Base-by-base conservation (phyloP, 2,113 vertebrate genomes). In the Cyprinus carpio region DNA sequence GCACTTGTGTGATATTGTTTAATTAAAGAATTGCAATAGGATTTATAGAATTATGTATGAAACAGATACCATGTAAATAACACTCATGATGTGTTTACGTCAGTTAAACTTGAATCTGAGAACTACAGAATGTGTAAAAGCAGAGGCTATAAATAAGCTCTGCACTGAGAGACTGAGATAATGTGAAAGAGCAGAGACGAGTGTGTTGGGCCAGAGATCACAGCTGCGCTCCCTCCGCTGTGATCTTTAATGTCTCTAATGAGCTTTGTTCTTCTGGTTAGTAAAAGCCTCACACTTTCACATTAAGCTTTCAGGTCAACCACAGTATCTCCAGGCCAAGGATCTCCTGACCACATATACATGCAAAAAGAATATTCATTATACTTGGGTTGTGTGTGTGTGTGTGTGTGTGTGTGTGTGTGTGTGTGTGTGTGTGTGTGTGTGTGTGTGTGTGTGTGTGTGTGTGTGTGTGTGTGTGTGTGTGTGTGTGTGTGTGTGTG, bases 211-310 rank as follows among this genome's bases (percentile, higher is more conserved):
- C 27, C 46, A 72, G 65, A 69, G 81, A 37, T 67, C 80, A 67
- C 25, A 23, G 43, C 27, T 20, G 16, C 0, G 1, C 7, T 72
- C 27, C 18, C 65, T 82, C 13, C 16, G 9, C 46, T 82, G 43
- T 82, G 65, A 72, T 71, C 16, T 72, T 72, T 72, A 56, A 56
- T 72, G 46, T 82, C 49, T 82, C 65, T 82, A 71, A 82, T 82
- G 65, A 82, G 81, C 49, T 82, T 82, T 82, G 49, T 71, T 69
- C 80, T 31, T 3, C 80, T 82, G 65, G 18, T 82, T 81, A 62
- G 58, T 20, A 65, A 81, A 81, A 81, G 15, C 40, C 64, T 81
- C 79, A 81, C 79, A 67, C 43, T 81, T 79, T 62, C 77, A 40
- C 20, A 62, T 62, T 79, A 51, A 12, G 43, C 65, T 58, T 56